Percentiles rank a stretch among this genome's conserved stretches.
phyloP scores from a whole-genome alignment of 2,888 invertebrate genomes.

The Protonemura montana region DNA sequence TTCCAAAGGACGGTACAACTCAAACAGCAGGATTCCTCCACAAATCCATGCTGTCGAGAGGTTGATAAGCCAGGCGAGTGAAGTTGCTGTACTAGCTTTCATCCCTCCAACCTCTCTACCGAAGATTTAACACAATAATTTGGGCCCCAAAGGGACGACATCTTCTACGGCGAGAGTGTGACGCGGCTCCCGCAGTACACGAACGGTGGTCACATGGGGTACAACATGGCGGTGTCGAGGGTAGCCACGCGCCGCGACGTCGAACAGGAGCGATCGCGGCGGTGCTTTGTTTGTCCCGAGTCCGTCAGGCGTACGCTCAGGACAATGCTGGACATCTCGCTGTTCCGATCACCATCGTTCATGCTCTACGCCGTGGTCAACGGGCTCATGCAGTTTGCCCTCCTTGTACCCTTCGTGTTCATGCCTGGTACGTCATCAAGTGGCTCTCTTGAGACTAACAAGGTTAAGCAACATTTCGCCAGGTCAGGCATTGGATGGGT shows the following conservation, averaged over 20 bases:
- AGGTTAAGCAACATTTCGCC: no score
- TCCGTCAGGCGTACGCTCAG: constrained; percentile 77
- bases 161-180: constrained; percentile 89
- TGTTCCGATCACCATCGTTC: constrained; percentile 88
- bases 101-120: no score
- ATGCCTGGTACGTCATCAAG: neutral
- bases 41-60: no score
- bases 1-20: no score
- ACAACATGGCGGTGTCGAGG: constrained; percentile 75
- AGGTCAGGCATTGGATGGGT: no score
- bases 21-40: no score
- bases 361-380: constrained; percentile 87
- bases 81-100: no score
- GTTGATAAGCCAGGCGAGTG: no score
- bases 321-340: constrained; percentile 86
- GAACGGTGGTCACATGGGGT: constrained; percentile 51
- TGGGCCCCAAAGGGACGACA: constrained; percentile 70
- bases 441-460: no score
- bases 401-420: constrained; percentile 83
- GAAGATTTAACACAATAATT: no score
- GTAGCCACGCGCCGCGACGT: constrained; percentile 79
- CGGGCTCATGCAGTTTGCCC: constrained; percentile 93
- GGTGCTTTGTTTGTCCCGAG: constrained; percentile 78
- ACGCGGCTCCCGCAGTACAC: constrained; percentile 80
- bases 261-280: constrained; percentile 65